phyloP scores from a whole-genome alignment of 2,888 invertebrate species.

The Nyleta sp. region DNA sequence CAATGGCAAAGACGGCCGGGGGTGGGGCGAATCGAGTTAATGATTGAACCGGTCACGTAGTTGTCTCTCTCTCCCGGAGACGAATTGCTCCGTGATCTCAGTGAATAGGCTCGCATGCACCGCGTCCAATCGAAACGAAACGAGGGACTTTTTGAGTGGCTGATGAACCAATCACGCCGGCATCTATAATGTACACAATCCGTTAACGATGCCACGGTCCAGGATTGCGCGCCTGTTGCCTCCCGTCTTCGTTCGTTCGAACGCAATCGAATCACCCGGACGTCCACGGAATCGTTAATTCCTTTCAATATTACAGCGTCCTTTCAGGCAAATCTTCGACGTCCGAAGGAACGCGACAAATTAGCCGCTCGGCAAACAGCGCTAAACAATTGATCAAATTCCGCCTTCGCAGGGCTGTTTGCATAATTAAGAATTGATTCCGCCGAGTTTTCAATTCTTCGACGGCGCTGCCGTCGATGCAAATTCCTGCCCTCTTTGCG shows the following conservation, averaged over 20 bases:
- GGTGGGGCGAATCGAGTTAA: slow-evolving; percentile 26
- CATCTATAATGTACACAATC: slow-evolving; percentile 77
- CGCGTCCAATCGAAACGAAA: slow-evolving; percentile 68
- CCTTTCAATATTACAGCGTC: slow-evolving; percentile 77
- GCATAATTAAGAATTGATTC: slow-evolving; percentile 26
- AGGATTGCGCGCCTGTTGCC: slow-evolving; percentile 71
- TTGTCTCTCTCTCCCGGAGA: background rate
- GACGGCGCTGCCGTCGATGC: no score
- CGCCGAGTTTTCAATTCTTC: no score
- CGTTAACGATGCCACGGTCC: slow-evolving; percentile 70
- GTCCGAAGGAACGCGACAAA: slow-evolving; percentile 24
- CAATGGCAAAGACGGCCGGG: slow-evolving; percentile 32
- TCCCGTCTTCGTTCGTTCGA: slow-evolving; percentile 27
- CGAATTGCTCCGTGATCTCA: slow-evolving; percentile 54
- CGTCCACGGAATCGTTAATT: slow-evolving; percentile 78
- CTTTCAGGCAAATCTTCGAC: slow-evolving; percentile 58
- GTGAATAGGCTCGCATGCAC: slow-evolving; percentile 62
- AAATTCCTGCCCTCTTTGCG: no score
- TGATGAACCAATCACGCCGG: slow-evolving; percentile 78
- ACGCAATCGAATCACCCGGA: slow-evolving; percentile 63
- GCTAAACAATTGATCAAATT: slow-evolving; percentile 46
- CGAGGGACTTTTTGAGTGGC: slow-evolving; percentile 74
- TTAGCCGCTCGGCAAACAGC: slow-evolving; percentile 38
- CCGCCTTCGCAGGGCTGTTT: slow-evolving; percentile 1
- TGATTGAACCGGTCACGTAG: slow-evolving; percentile 58